A percentile compares a stretch with the other conserved stretches of the same genome.
Evolutionary conservation across 1,140 invertebrate species (phyloP).

Genomic region (Drosophila obscura): DNA sequence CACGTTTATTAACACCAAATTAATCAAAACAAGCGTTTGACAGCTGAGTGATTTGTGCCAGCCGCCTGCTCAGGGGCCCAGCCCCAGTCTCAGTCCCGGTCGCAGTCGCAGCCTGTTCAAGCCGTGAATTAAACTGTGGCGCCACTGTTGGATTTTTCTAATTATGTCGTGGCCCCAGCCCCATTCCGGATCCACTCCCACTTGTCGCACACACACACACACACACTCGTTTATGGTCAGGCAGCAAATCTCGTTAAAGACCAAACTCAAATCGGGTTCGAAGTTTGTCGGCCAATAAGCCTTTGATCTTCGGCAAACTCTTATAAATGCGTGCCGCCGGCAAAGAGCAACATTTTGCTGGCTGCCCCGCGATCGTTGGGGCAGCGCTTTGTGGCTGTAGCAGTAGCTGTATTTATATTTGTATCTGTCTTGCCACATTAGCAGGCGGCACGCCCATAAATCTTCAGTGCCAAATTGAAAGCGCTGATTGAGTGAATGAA

Average conservation of each 20-base stretch:
- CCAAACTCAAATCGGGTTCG: constrained; percentile 44
- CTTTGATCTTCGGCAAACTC: constrained; percentile 60
- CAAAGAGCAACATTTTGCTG: constrained; percentile 41
- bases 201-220: constrained; percentile 47
- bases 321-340: constrained; percentile 68
- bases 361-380: constrained; percentile 31
- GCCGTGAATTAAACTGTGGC: constrained; percentile 60
- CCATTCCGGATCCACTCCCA: constrained; percentile 51
- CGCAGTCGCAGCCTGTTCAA: constrained; percentile 2
- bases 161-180: constrained; percentile 41
- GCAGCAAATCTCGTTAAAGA: constrained; percentile 66
- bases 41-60: constrained; percentile 75
- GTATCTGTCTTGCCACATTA: constrained; percentile 44
- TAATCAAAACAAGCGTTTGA: constrained; percentile 78
- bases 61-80: background rate
- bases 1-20: constrained; percentile 75
- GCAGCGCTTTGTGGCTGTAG: constrained; percentile 8
- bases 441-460: constrained; percentile 62
- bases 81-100: background rate
- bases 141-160: constrained; percentile 54
- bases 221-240: constrained; percentile 42
- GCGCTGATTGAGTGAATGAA: constrained; percentile 37
- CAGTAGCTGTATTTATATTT: background rate
- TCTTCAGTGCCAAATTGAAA: constrained; percentile 67
- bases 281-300: constrained; percentile 39